Evolutionary conservation across 2,797 vertebrate genomes (phyloP), one percentile per base, ranked within the genome.

Genomic region (Sciaenops ocellatus): DNA sequence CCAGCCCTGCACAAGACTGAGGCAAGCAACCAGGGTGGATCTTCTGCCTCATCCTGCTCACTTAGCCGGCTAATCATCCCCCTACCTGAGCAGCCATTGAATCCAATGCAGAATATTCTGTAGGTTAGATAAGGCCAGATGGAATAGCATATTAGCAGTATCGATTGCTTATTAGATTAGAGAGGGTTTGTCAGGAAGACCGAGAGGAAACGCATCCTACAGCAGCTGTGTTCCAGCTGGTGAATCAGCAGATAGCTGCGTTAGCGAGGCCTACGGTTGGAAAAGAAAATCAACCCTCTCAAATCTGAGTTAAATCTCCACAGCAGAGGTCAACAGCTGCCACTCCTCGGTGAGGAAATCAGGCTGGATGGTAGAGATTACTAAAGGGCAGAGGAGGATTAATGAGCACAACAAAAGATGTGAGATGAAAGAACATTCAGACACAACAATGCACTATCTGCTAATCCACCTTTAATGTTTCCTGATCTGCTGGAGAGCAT

Each of bases 241-340:
- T 79, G 74, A 89, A 90, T 90, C 85, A 90, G 77, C 87, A 79
- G 76, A 90, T 67, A 69, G 68, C 71, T 71, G 76, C 48, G 68
- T 60, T 56, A 70, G 74, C 69, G 82, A 71, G 79, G 64, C 81
- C 88, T 78, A 74, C 61, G 70, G 67, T 76, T 73, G 51, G 30
- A 28, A 52, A 64, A 41, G 69, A 51, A 66, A 83, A 74, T 59
- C 68, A 79, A 69, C 48, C 42, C 52, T 82, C 34, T 74, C 26
- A 72, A 86, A 87, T 85, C 60, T 76, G 72, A 86, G 73, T 85
- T 84, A 84, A 92, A 85, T 86, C 64, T 86, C 70, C 77, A 78
- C 55, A 30, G 64, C 22, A 63, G 86, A 91, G 82, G 85, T 87
- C 86, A 90, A 87, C 92, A 92, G 90, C 90, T 92, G 91, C 89